A percentile compares a stretch with the other conserved stretches of the same genome.
phyloP scores from a whole-genome alignment of 2,113 vertebrate genomes.

The Amazona vittata region DNA sequence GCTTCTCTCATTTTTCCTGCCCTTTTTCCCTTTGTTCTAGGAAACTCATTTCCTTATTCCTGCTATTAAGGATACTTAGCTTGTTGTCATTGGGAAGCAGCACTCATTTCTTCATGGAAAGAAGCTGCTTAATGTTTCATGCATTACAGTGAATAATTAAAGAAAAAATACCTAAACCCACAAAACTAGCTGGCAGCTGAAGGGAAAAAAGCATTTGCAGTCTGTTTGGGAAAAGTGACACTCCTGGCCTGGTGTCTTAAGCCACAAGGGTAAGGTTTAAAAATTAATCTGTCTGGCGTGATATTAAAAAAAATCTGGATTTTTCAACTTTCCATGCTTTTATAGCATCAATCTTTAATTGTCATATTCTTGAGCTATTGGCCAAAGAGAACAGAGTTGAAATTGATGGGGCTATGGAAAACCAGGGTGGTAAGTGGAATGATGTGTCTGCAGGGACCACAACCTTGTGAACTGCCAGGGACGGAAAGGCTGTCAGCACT shows the following conservation, averaged over 20 bases:
- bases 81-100: slow-evolving; percentile 47
- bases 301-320: slow-evolving; percentile 9
- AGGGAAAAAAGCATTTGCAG: slow-evolving; percentile 46
- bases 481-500: slow-evolving; percentile 11
- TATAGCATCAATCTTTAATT: slow-evolving; percentile 59
- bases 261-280: slow-evolving; percentile 31
- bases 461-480: slow-evolving; percentile 7
- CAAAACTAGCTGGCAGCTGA: slow-evolving; percentile 27
- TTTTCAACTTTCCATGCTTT: slow-evolving; percentile 25
- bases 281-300: neutral
- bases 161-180: slow-evolving; percentile 23
- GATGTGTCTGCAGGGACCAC: neutral
- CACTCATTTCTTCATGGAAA: slow-evolving; percentile 35
- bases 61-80: slow-evolving; percentile 16
- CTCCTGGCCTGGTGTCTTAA: slow-evolving; percentile 37
- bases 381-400: neutral
- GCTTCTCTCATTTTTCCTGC: neutral
- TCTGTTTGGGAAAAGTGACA: slow-evolving; percentile 48
- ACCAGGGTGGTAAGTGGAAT: neutral
- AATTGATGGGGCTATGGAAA: neutral
- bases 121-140: slow-evolving; percentile 64
- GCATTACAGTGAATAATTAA: slow-evolving; percentile 62
- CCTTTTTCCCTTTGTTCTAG: slow-evolving; percentile 21
- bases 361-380: neutral
- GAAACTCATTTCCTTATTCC: slow-evolving; percentile 32